These are phyloP conservation scores for Pterocles burchelli DNA, from an alignment of 2,113 vertebrate genomes.

Conservation along the genomic window DNA sequence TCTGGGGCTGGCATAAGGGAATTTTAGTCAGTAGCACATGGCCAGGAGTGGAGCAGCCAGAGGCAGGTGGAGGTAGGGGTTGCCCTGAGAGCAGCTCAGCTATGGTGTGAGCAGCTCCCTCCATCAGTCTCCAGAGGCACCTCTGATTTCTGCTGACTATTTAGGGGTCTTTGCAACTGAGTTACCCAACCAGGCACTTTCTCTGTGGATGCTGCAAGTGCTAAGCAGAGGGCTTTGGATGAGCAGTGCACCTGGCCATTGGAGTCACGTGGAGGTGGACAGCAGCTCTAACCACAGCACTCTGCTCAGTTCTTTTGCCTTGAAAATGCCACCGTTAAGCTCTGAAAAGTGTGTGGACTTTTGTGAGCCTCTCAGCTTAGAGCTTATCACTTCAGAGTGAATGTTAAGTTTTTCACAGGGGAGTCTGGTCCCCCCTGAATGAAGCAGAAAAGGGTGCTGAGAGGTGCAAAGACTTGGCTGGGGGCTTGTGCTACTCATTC, in stretches of 20 bases:
- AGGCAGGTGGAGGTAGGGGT: neutral
- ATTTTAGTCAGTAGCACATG: neutral
- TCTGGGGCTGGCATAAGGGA: neutral
- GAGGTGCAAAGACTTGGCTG: neutral
- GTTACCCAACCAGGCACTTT: neutral
- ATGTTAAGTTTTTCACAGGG: neutral
- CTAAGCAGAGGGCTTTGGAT: neutral
- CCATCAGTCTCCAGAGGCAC: neutral
- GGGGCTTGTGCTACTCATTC: neutral
- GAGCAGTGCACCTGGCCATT: neutral
- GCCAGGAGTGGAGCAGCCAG: neutral
- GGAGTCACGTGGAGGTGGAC: neutral
- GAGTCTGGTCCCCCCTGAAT: neutral
- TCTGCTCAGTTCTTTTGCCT: neutral
- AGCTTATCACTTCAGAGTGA: neutral
- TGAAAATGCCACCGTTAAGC: neutral
- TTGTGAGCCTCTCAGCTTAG: neutral
- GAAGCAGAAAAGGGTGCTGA: neutral
- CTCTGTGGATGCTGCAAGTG: neutral
- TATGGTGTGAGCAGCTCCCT: neutral
- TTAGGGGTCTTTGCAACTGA: neutral
- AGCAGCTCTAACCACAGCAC: neutral
- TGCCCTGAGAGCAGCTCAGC: neutral
- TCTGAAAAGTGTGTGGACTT: neutral
- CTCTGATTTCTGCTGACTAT: neutral